Evolutionary conservation across 2,888 invertebrate species (phyloP).

Genomic region (Tiliacea aurago): DNA sequence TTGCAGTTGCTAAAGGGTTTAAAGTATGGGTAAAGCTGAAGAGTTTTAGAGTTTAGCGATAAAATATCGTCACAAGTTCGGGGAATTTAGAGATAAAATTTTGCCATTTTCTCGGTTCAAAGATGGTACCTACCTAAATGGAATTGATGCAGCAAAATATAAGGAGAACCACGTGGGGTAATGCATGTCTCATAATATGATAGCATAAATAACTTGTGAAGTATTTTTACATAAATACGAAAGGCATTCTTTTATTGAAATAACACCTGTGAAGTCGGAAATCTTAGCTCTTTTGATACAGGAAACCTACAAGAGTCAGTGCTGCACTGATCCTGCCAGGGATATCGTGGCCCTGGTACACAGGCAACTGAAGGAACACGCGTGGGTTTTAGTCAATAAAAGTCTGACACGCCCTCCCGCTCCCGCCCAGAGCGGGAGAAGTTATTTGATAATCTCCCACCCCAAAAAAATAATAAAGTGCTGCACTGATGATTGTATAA

Average conservation of each 20-base stretch:
- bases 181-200: background rate
- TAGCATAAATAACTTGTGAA: background rate
- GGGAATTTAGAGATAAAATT: background rate
- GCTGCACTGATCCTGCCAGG: too few species aligned
- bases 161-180: background rate
- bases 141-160: background rate
- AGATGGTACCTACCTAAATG: background rate
- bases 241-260: background rate
- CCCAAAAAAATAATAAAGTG: too few species aligned
- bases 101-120: background rate
- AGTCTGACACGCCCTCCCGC: too few species aligned
- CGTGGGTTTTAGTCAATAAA: too few species aligned
- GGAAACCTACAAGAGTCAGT: too few species aligned
- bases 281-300: too few species aligned
- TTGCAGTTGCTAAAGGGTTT: slow-evolving; percentile 1
- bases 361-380: too few species aligned
- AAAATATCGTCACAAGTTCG: slow-evolving; percentile 1
- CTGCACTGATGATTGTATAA: too few species aligned
- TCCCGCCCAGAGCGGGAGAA: too few species aligned
- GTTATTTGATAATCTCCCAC: too few species aligned
- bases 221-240: background rate
- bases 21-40: background rate
- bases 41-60: background rate
- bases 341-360: too few species aligned
- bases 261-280: background rate